These are phyloP conservation scores for Erebia aethiops DNA, from an alignment of 2,888 invertebrate genomes.

Conservation along the genomic window DNA sequence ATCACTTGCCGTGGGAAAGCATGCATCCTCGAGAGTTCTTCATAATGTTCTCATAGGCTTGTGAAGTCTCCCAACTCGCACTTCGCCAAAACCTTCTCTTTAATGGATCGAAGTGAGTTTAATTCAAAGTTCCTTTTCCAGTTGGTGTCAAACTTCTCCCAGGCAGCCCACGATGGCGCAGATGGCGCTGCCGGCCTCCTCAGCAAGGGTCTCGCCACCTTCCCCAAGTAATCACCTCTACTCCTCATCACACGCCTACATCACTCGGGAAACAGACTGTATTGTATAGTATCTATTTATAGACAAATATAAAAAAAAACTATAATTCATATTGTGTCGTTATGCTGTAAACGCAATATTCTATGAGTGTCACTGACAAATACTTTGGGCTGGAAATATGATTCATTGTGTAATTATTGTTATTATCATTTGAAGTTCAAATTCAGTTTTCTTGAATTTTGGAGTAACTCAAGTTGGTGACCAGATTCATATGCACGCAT, in stretches of 20 bases:
- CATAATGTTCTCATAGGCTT: too few species aligned
- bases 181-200: constrained; percentile 74
- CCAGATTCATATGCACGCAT: too few species aligned
- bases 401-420: too few species aligned
- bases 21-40: too few species aligned
- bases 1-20: too few species aligned
- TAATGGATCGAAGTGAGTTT: too few species aligned
- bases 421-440: too few species aligned
- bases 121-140: constrained; percentile 41
- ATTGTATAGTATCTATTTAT: constrained; percentile 36
- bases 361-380: background rate
- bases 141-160: constrained; percentile 66
- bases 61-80: too few species aligned
- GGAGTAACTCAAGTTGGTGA: too few species aligned
- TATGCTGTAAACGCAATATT: background rate
- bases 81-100: too few species aligned
- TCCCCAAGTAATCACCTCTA: constrained; percentile 61
- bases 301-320: constrained; percentile 14
- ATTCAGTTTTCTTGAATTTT: too few species aligned
- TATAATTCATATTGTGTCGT: constrained; percentile 8
- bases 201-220: constrained; percentile 76
- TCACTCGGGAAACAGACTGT: constrained; percentile 48
- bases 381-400: background rate
- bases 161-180: constrained; percentile 71
- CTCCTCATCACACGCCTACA: constrained; percentile 35